phyloP scores from a whole-genome alignment of 2,113 vertebrate genomes.

The Isichthys henryi region DNA sequence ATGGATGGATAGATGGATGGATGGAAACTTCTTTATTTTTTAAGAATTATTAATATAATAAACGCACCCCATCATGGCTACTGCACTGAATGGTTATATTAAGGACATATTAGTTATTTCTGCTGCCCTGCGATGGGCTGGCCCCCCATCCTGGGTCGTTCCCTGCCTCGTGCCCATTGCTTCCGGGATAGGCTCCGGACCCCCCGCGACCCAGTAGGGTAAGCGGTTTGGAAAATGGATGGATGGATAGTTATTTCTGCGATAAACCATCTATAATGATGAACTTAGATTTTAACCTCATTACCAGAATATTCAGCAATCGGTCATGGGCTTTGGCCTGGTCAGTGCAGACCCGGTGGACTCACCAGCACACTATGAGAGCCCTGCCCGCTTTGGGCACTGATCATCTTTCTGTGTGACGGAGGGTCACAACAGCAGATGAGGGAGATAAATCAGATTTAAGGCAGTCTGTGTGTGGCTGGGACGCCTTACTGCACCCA shows the following conservation, averaged over 20 bases:
- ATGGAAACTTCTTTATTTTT: neutral
- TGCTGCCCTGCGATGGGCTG: no score
- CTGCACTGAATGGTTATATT: neutral
- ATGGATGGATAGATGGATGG: neutral
- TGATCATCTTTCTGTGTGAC: neutral
- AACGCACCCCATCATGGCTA: neutral
- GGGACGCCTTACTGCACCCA: neutral
- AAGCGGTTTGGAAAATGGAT: no score
- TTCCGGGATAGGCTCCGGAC: no score
- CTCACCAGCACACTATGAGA: neutral
- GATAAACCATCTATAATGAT: neutral
- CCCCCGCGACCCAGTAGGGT: no score
- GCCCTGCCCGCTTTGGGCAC: neutral
- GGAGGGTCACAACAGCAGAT: conserved; percentile 3
- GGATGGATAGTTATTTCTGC: neutral
- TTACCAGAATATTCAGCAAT: neutral
- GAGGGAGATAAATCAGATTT: conserved; percentile 24
- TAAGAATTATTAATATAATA: neutral
- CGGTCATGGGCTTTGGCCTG: neutral
- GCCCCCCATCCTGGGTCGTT: no score
- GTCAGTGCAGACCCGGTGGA: neutral
- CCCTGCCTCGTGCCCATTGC: no score
- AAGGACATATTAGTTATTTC: neutral
- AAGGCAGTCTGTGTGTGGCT: neutral
- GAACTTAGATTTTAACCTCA: neutral